Conservation (phyloP, 2,797 vertebrate genomes). For the Melanotaenia trifasciata region DNA sequence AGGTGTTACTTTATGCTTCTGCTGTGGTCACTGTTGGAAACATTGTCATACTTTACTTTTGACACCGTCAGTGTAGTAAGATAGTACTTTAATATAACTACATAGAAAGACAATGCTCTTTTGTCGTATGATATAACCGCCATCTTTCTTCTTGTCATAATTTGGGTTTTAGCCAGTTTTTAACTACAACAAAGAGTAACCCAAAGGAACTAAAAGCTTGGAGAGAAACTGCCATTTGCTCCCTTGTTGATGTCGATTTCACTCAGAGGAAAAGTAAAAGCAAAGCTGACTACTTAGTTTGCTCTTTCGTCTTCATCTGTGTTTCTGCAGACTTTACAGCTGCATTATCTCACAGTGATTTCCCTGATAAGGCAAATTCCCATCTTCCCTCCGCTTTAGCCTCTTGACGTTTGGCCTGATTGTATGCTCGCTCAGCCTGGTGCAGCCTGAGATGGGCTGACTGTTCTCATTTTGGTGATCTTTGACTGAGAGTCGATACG, state of each 20-base stretch:
- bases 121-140: not conserved
- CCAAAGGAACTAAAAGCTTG: not conserved
- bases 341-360: slow-evolving; percentile 58
- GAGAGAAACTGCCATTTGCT: slow-evolving; percentile 21
- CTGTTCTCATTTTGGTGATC: slow-evolving; percentile 74
- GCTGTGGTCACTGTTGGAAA: slow-evolving; percentile 14
- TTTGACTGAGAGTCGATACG: slow-evolving; percentile 75
- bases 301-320: slow-evolving; percentile 36
- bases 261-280: slow-evolving; percentile 30
- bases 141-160: slow-evolving; percentile 12
- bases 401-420: slow-evolving; percentile 67
- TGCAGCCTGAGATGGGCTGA: slow-evolving; percentile 68
- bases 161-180: not conserved
- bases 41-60: not conserved
- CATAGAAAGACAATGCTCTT: not conserved
- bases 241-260: slow-evolving; percentile 19
- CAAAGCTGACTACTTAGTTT: slow-evolving; percentile 45
- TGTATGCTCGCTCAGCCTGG: slow-evolving; percentile 41
- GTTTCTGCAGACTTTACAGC: slow-evolving; percentile 29
- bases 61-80: too few relatives aligned
- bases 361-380: slow-evolving; percentile 59
- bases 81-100: not conserved
- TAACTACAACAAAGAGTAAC: not conserved
- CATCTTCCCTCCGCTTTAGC: slow-evolving; percentile 53
- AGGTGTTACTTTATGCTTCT: slow-evolving; percentile 30